Base-by-base conservation (phyloP, 1,140 invertebrate genomes). In the Heliconius himera region DNA sequence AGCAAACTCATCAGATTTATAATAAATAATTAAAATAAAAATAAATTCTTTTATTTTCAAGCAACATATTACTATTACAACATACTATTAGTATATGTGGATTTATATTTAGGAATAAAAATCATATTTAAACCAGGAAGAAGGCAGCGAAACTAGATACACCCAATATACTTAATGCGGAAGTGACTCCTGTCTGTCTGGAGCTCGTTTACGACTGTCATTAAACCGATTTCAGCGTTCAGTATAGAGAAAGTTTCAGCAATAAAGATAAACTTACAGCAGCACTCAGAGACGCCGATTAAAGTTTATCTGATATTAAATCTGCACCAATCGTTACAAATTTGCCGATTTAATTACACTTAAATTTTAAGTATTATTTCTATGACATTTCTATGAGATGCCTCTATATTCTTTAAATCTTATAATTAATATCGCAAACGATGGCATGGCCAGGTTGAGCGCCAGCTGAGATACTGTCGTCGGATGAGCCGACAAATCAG, bases 101-200 rank as follows among this genome's bases (percentile, higher is more conserved):
- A 22, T 22, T n/a, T 11, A 56, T 9, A 56, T 56, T 56, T 56
- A 1, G 22, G n/a, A 3, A 56, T 6, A 22, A 56, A n/a, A n/a
- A 9, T 16, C 3, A 66, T 66, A 66, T 66, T 56, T 29, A 29
- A 66, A 29, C 26, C 60, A n/a, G 60, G 60, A 66, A 60, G 56
- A 60, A 29, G 60, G 9, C 9, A 66, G 54, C 54, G 1, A 16
- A 2, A 26, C 26, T 29, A 29, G 60, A 29, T 66, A 66, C 54
- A 60, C n/a, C 26, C 60, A 29, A 66, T 66, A 66, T 66, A 66
- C 60, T 29, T 66, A 66, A 66, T 29, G 26, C 60, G 60, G 60
- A 66, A 66, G 3, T 29, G 60, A 66, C 60, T 66, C 60, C 60
- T 66, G 26, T 66, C 60, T 66, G 60, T 66, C 60, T 66, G 60